Evolutionary conservation across 1,140 invertebrate species (phyloP).

Genomic region (Cephus cinctus): DNA sequence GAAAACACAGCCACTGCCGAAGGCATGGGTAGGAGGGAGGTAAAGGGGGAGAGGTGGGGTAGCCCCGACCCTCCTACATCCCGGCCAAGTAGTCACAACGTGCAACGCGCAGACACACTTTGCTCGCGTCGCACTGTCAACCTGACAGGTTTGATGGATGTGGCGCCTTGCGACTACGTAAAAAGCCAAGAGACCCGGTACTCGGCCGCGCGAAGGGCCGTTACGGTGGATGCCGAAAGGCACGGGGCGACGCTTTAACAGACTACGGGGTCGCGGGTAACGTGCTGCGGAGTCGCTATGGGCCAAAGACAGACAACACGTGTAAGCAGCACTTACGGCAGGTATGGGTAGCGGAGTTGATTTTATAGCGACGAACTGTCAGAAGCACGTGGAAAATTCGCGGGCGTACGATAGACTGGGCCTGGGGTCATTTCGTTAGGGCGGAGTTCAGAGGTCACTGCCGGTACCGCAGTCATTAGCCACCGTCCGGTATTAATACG

Average conservation of each 20-base stretch:
- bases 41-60: too few species aligned
- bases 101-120: neutral
- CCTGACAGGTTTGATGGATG: slow-evolving; percentile 27
- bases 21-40: neutral
- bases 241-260: slow-evolving; percentile 4
- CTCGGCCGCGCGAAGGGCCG: slow-evolving; percentile 21
- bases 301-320: neutral
- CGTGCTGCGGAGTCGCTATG: slow-evolving; percentile 7
- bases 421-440: neutral
- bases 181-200: too few species aligned
- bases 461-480: slow-evolving; percentile 43
- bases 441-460: slow-evolving; percentile 7
- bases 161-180: slow-evolving; percentile 25
- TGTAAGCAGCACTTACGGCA: slow-evolving; percentile 5
- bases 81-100: too few species aligned
- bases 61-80: too few species aligned
- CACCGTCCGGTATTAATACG: slow-evolving; percentile 52
- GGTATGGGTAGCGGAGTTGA: slow-evolving; percentile 6
- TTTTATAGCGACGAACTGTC: too few species aligned
- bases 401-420: too few species aligned
- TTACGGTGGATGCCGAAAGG: slow-evolving; percentile 16
- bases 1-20: too few species aligned
- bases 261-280: slow-evolving; percentile 15
- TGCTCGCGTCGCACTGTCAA: slow-evolving; percentile 22
- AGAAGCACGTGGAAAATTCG: too few species aligned